Percentiles rank a stretch among this genome's conserved stretches.
Evolutionary conservation across 2,797 vertebrate species (phyloP).

Genomic region (Botia almorhae): DNA sequence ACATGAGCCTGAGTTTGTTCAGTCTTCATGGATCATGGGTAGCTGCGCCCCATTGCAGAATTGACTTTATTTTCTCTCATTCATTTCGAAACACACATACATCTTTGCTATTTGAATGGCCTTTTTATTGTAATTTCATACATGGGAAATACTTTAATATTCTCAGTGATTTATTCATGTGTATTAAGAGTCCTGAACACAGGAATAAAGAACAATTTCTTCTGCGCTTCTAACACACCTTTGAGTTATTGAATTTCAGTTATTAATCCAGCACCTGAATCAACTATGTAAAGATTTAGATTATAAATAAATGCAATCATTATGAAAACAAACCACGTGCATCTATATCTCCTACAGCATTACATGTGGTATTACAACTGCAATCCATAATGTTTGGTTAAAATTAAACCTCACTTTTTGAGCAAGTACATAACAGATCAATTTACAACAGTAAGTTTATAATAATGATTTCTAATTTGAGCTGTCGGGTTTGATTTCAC

Average conservation of each 20-base stretch:
- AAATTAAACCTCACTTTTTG: no score
- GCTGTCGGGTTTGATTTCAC: no score
- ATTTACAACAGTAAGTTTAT: no score
- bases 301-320: not conserved
- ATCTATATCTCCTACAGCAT: not conserved
- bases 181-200: not conserved
- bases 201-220: not conserved
- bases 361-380: not conserved
- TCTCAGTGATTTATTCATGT: not conserved
- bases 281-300: not conserved
- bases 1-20: not conserved
- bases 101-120: not conserved
- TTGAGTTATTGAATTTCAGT: no score
- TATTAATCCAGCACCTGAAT: not conserved
- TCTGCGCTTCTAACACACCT: no score
- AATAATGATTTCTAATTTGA: no score
- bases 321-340: not conserved
- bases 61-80: no score
- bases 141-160: not conserved
- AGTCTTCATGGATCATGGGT: conserved; percentile 66
- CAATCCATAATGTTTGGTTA: no score
- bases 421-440: no score
- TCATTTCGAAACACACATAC: no score
- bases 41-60: no score
- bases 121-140: not conserved